phyloP scores from a whole-genome alignment of 2,888 invertebrate species.

The Thalpophila matura region DNA sequence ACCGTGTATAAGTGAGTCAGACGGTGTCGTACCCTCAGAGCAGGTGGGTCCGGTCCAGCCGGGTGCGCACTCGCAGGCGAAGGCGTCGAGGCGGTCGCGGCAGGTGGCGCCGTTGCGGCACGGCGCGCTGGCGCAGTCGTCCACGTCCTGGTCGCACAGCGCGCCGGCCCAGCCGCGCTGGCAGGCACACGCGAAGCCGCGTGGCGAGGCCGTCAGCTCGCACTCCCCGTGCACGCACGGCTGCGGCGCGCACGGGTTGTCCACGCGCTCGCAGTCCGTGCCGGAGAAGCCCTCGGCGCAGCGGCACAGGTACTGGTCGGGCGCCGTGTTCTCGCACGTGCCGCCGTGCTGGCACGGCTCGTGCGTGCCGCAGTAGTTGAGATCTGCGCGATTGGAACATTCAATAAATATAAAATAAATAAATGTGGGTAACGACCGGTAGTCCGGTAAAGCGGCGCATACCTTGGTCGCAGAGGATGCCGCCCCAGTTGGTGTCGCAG shows the following conservation, averaged over 20 bases:
- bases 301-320: slow-evolving; percentile 97
- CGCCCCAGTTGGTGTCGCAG: slow-evolving; percentile 99
- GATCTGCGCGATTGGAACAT: slow-evolving; percentile 90
- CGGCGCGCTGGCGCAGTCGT: slow-evolving; percentile 97
- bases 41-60: slow-evolving; percentile 97
- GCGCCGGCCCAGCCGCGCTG: slow-evolving; percentile 96
- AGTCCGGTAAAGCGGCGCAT: too few relatives aligned
- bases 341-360: slow-evolving; percentile 98
- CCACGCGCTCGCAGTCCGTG: slow-evolving; percentile 97
- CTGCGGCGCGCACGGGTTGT: slow-evolving; percentile 97
- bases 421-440: too few relatives aligned
- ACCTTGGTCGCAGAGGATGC: slow-evolving; percentile 99
- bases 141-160: slow-evolving; percentile 95
- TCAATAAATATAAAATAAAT: too few relatives aligned
- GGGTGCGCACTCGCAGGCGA: slow-evolving; percentile 96
- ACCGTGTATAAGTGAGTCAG: too few relatives aligned
- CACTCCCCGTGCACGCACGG: slow-evolving; percentile 98
- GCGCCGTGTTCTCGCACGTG: slow-evolving; percentile 98
- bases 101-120: slow-evolving; percentile 98
- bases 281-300: slow-evolving; percentile 98
- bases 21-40: slow-evolving; percentile 90
- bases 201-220: slow-evolving; percentile 89
- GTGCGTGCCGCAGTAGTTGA: slow-evolving; percentile 98
- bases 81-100: slow-evolving; percentile 95
- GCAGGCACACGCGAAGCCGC: slow-evolving; percentile 94